A percentile compares a stretch with the other conserved stretches of the same genome.
phyloP scores from a whole-genome alignment of 2,113 vertebrate genomes.

The Cynopterus brachyotis region DNA sequence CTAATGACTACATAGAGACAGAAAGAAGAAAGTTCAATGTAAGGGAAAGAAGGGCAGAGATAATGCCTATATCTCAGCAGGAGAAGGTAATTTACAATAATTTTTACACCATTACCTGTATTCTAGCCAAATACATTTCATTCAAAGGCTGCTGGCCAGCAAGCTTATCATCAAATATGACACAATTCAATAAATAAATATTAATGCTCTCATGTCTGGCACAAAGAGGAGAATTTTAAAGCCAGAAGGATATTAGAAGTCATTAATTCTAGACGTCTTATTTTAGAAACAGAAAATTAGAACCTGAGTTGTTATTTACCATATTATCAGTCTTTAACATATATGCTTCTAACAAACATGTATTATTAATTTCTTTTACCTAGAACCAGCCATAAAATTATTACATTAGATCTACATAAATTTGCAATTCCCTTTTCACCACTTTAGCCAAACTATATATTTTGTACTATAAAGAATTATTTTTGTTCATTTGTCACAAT shows the following conservation, averaged over 20 bases:
- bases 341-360: not conserved
- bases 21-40: not conserved
- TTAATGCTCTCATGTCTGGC: not conserved
- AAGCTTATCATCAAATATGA: constrained; percentile 17
- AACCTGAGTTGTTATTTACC: not conserved
- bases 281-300: constrained; percentile 19
- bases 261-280: not conserved
- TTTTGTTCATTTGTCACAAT: not conserved
- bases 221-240: not conserved
- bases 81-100: constrained; percentile 7
- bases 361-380: not conserved
- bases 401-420: not conserved
- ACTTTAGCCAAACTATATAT: not conserved
- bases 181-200: constrained; percentile 32
- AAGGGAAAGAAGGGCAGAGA: not conserved
- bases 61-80: not conserved
- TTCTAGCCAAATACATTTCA: not conserved
- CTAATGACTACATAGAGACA: constrained; percentile 1
- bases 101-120: not conserved
- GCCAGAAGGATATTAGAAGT: not conserved
- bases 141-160: not conserved
- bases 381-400: not conserved
- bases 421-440: not conserved
- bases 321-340: not conserved
- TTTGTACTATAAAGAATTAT: not conserved